Conservation (phyloP, 2,797 vertebrate genomes). For the Rhabdophis nuchalis region DNA sequence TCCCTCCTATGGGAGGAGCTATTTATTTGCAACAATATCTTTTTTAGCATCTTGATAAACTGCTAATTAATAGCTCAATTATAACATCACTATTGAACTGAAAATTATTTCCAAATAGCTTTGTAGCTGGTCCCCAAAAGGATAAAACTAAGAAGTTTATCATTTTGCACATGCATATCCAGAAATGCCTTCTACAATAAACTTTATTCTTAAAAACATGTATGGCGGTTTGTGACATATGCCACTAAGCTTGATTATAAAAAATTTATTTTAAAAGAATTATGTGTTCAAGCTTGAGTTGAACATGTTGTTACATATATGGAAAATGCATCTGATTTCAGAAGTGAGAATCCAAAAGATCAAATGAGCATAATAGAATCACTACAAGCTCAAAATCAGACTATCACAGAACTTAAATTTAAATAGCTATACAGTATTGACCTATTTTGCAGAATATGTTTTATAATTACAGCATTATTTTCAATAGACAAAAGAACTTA, state of each 20-base stretch:
- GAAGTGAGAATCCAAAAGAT: background rate
- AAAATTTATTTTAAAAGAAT: background rate
- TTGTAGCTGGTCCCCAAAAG: background rate
- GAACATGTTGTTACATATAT: background rate
- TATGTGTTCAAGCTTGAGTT: background rate
- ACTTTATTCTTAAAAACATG: background rate
- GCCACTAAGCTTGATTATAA: background rate
- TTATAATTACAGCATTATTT: background rate
- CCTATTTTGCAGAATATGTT: background rate
- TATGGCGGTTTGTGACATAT: background rate
- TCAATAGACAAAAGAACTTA: background rate
- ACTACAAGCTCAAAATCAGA: background rate
- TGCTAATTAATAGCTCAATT: background rate
- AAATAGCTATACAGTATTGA: background rate
- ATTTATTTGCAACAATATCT: background rate
- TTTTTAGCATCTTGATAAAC: background rate
- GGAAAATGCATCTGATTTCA: background rate
- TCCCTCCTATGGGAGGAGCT: background rate
- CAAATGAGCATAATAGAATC: background rate
- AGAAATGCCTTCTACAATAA: background rate
- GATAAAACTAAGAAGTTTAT: background rate
- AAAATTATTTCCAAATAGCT: background rate
- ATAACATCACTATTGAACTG: background rate
- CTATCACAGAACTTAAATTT: background rate
- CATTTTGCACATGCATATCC: background rate